Base-by-base conservation (phyloP, 2,797 vertebrate species). In the Enteromius mattozi region DNA sequence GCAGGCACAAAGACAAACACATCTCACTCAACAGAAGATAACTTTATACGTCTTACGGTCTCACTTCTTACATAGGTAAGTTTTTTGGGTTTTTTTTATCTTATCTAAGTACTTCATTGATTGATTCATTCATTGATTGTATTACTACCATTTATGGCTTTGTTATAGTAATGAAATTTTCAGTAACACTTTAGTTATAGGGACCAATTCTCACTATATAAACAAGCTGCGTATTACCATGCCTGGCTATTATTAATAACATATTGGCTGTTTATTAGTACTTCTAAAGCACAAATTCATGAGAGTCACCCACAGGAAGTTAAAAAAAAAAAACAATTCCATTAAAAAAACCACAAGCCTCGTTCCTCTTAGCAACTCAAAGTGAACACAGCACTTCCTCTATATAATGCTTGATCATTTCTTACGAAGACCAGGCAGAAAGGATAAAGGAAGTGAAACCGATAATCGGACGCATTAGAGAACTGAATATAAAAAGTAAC, bases 261-360 rank as follows among this genome's bases (percentile, higher is more conserved):
- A 54, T 54, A 56, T 8, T n/a, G 21, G 54, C 54, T 56, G 54
- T n/a, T 56, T 56, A 56, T 56, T n/a, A 54, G 51, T 54, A 1
- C 8, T 56, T 54, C 19, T 54, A 54, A 54, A 54, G 19, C 51
- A 54, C 1, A 80, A 33, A 79, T 19, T 65, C 14, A 21, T 24
- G 61, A 49, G 61, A 37, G 17, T 6, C 78, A 30, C 9, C 30
- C 63, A 35, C 77, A 86, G 82, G 82, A 89, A 66, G 80, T 74
- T 76, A 7, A 21, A n/a, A 74, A 80, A 83, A 70, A 80, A 16
- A 33, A 12, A 12, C 3, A 1, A 75, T 68, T 84, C 45, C 71
- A 83, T 85, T 83, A 82, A 85, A 63, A 33, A 63, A 78, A 83
- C 77, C 82, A 65, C 66, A 33, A 51, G 54, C 68, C 21, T 45